Evolutionary conservation across 2,113 vertebrate genomes (phyloP).

Genomic region (Trinectes maculatus): DNA sequence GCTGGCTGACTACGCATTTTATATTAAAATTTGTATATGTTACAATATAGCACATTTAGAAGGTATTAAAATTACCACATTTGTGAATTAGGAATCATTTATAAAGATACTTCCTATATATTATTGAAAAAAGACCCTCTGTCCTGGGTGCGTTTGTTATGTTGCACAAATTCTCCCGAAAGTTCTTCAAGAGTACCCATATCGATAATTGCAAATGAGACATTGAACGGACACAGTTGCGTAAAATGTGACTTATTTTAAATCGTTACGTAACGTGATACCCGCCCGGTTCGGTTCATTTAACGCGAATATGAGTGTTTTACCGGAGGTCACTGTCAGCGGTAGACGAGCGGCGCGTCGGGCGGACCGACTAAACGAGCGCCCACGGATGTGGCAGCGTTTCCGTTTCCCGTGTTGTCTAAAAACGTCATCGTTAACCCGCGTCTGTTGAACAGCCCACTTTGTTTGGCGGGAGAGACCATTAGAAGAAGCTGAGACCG

Average conservation of each 20-base stretch:
- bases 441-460: slow-evolving; percentile 58
- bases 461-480: slow-evolving; percentile 67
- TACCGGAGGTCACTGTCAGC: accelerated
- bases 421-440: slow-evolving; percentile 60
- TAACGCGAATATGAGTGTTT: accelerated
- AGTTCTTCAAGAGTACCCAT: background rate
- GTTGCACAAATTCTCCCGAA: background rate
- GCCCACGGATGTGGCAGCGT: background rate
- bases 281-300: background rate
- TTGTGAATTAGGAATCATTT: too few species aligned
- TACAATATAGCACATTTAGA: too few species aligned
- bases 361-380: slow-evolving; percentile 28
- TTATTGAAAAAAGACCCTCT: background rate
- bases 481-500: background rate
- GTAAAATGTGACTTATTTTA: background rate
- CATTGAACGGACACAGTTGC: background rate
- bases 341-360: accelerated
- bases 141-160: slow-evolving; percentile 31
- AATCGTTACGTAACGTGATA: background rate
- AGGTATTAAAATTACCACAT: too few species aligned
- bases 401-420: slow-evolving; percentile 37
- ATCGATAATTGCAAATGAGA: background rate
- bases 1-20: too few species aligned
- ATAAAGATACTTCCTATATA: too few species aligned
- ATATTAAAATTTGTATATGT: too few species aligned